Evolutionary conservation across 2,113 vertebrate genomes (phyloP), one percentile per base, ranked within the genome.

Genomic region (Mystacornis crossleyi): DNA sequence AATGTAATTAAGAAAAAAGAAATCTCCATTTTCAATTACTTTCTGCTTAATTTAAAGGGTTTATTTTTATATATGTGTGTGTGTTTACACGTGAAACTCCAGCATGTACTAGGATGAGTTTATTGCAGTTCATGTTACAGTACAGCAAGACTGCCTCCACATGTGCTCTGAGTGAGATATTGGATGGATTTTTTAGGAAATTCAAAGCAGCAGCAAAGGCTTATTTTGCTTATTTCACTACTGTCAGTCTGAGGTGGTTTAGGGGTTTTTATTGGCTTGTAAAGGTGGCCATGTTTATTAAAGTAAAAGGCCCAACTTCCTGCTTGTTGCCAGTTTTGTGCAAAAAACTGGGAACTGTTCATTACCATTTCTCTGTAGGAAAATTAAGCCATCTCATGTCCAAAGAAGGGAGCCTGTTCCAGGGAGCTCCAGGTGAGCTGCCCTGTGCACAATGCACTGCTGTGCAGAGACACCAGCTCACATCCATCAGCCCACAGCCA

Each of bases 391-490:
- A 50, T 15, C 33, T 73, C 26, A 1, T 38, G n/a, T 15, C 23
- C n/a, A 57, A 67, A 74, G 34, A 66, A 78, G 36, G 38, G 3
- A 69, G 14, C 18, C 40, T 81, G 25, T 45, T 31, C 26, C n/a
- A 38, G 48, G 9, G 45, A 34, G 12, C 23, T 65, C 14, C 75
- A 50, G 50, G 45, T 10, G 11, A 77, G 71, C 36, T 48, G 65
- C n/a, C 33, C 51, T 9, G 1, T 31, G 53, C 62, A 58, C 19
- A 34, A 4, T 0, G 0, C 7, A 2, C 33, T 48, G 69, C 50
- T 78, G 17, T 61, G 85, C 60, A 70, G 71, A 43, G 72, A 36
- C 61, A 62, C 24, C 77, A 51, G 43, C 55, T 67, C 61, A 16
- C 36, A 38, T 33, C 40, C 54, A 23, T 14, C 40, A 55, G 53